phyloP scores from a whole-genome alignment of 1,140 invertebrate genomes.

The Drosophila ficusphila region DNA sequence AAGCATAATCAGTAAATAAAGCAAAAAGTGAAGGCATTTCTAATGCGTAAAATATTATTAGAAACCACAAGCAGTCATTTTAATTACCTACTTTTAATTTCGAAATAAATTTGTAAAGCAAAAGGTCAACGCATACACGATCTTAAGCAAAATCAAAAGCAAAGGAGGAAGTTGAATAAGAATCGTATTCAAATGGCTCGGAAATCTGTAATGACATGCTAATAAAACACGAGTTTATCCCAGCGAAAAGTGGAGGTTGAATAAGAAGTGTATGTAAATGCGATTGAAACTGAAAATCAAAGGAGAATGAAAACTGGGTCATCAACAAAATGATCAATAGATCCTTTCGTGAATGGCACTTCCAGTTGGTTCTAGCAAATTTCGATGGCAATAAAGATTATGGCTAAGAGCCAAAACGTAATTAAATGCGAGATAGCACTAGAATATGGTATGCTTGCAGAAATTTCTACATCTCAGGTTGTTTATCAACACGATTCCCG shows the following conservation, averaged over 20 bases:
- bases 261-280: slow-evolving; percentile 1
- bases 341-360: too few relatives aligned
- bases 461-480: slow-evolving; percentile 4
- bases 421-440: not conserved
- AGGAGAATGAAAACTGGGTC: not conserved
- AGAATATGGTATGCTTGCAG: not conserved
- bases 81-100: too few relatives aligned
- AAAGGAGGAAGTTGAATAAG: slow-evolving; percentile 7
- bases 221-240: not conserved
- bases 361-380: too few relatives aligned
- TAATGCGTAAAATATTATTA: too few relatives aligned
- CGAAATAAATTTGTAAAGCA: too few relatives aligned
- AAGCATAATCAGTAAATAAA: too few relatives aligned
- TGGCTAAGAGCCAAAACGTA: not conserved
- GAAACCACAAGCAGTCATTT: too few relatives aligned
- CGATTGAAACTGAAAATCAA: not conserved
- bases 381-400: not conserved
- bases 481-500: slow-evolving; percentile 7
- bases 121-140: too few relatives aligned
- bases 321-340: not conserved
- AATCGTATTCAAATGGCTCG: not conserved
- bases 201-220: not conserved
- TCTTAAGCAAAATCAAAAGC: not conserved
- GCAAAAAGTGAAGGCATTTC: too few relatives aligned
- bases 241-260: not conserved